These are phyloP conservation scores for Xiphophorus hellerii DNA, from an alignment of 2,113 vertebrate genomes.

Conservation along the genomic window DNA sequence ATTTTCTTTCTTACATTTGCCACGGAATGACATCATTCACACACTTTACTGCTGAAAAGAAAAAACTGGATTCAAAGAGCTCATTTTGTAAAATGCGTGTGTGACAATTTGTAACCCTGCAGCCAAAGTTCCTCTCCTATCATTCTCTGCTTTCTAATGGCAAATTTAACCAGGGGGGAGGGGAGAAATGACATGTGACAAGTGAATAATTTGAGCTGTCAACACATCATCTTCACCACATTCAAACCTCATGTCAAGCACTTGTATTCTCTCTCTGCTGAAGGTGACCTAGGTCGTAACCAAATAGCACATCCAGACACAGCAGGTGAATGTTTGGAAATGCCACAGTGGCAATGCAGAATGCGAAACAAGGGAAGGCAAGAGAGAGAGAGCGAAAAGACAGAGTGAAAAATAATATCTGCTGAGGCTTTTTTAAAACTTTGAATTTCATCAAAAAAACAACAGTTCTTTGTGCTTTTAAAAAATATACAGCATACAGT, in stretches of 20 bases:
- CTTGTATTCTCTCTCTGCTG: slow-evolving; percentile 58
- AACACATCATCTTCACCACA: slow-evolving; percentile 73
- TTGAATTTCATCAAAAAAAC: neutral
- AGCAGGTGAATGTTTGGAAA: slow-evolving; percentile 68
- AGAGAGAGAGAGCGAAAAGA: neutral
- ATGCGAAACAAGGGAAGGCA: slow-evolving; percentile 2
- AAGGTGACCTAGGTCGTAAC: slow-evolving; percentile 75
- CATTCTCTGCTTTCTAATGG: slow-evolving; percentile 62
- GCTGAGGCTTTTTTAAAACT: neutral
- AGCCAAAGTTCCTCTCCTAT: slow-evolving; percentile 35
- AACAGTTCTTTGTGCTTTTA: neutral
- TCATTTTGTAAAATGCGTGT: slow-evolving; percentile 32
- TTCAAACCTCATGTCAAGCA: slow-evolving; percentile 63
- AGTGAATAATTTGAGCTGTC: slow-evolving; percentile 78
- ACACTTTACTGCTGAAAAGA: slow-evolving; percentile 8
- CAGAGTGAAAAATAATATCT: neutral
- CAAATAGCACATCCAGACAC: slow-evolving; percentile 63
- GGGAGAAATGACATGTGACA: slow-evolving; percentile 60
- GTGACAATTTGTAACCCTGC: slow-evolving; percentile 53
- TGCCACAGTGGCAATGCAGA: slow-evolving; percentile 22
- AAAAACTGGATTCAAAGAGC: slow-evolving; percentile 40
- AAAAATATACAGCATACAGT: no score
- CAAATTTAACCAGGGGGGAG: slow-evolving; percentile 66
- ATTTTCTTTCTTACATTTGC: slow-evolving; percentile 55
- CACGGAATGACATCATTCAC: slow-evolving; percentile 58